A percentile compares a stretch with the other conserved stretches of the same genome.
These are phyloP conservation scores for Patella pellucida DNA, from an alignment of 2,888 invertebrate species.

Conservation along the genomic window DNA sequence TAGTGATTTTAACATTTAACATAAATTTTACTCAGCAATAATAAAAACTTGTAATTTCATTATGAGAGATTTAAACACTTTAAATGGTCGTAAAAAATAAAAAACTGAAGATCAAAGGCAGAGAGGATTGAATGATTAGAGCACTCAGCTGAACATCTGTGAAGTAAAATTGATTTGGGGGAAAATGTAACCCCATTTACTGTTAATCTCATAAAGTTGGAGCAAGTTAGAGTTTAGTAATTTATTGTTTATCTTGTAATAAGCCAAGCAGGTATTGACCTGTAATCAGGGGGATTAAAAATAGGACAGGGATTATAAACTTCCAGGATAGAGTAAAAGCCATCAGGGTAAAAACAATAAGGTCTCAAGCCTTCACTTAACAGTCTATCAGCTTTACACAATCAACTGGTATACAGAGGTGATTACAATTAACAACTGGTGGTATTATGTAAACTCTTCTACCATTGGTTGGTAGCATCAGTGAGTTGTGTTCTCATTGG, in stretches of 20 bases:
- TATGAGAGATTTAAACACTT: too few relatives aligned
- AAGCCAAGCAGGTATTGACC: not conserved
- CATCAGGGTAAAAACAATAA: not conserved
- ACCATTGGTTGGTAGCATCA: not conserved
- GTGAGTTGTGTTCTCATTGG: slow-evolving; percentile 6
- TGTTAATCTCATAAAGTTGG: too few relatives aligned
- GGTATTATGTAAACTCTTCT: not conserved
- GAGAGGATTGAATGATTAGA: too few relatives aligned
- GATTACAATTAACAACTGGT: slow-evolving; percentile 12
- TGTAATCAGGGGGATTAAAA: not conserved
- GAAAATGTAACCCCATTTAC: too few relatives aligned
- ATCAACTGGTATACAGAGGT: not conserved
- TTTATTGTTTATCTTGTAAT: not conserved
- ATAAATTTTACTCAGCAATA: too few relatives aligned
- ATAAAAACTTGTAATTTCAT: too few relatives aligned
- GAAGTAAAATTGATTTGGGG: too few relatives aligned
- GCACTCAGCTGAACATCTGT: too few relatives aligned
- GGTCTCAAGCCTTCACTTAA: not conserved
- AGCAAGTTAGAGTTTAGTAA: too few relatives aligned
- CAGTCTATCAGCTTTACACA: not conserved
- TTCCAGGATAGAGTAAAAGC: not conserved
- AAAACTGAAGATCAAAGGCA: too few relatives aligned
- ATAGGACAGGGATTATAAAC: not conserved
- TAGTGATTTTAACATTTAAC: too few relatives aligned
- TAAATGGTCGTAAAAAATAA: too few relatives aligned